A percentile compares a stretch with the other conserved stretches of the same genome.
Conservation (phyloP, 2,113 vertebrate genomes). For the Protobothrops mucrosquamatus region DNA sequence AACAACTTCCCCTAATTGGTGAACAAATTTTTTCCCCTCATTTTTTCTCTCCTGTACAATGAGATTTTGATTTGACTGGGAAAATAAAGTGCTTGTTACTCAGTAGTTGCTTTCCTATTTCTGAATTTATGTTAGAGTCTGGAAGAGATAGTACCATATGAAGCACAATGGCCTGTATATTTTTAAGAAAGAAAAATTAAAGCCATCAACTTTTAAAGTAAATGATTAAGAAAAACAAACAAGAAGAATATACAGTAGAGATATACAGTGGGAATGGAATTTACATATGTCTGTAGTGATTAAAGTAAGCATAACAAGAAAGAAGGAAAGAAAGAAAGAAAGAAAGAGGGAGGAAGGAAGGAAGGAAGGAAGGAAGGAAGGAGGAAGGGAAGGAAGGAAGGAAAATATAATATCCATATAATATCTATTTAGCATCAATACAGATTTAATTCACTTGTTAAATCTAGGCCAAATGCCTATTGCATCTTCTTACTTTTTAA, state of each 20-base stretch:
- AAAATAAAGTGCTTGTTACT: neutral
- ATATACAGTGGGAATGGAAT: neutral
- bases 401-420: neutral
- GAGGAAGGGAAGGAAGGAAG: neutral
- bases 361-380: neutral
- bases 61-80: neutral
- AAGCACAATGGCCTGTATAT: neutral
- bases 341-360: neutral
- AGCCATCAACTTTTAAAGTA: slow-evolving; percentile 8
- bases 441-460: neutral
- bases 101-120: neutral
- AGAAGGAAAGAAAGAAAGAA: neutral
- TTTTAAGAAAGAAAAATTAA: slow-evolving; percentile 3
- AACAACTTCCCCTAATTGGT: neutral
- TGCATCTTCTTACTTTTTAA: neutral
- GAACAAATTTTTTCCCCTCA: neutral
- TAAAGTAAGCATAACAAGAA: neutral
- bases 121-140: neutral
- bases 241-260: neutral
- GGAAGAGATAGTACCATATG: neutral
- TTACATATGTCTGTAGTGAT: neutral
- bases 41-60: neutral
- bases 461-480: neutral
- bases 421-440: neutral
- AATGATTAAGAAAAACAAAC: neutral